Evolutionary conservation across 2,888 invertebrate species (phyloP), one percentile per base, ranked within the genome.

Genomic region (Aporophyla lueneburgensis): DNA sequence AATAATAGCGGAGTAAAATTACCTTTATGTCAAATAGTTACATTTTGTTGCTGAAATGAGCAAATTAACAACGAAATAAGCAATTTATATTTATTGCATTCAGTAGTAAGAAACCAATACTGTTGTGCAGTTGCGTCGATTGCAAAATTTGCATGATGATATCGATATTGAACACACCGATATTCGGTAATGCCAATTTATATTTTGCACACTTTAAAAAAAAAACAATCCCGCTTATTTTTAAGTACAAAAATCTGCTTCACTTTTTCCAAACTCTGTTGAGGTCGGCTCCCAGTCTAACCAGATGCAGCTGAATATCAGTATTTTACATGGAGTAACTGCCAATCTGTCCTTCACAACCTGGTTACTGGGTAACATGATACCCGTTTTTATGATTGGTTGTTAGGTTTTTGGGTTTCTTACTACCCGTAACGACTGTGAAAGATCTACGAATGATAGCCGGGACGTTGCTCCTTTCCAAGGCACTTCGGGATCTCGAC

Each of bases 1-100:
- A 74, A n/a, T 53, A 59, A 58, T 62, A 74, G 24, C n/a, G 5
- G 16, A 63, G 5, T 63, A 21, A 53, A 80, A 58, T 49, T 5
- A 74, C 14, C 5, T 46, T 14, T 24, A 27, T 63, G 24, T 74
- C 51, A 78, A n/a, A 80, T 53, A 80, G 16, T 74, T 46, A 33
- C 19, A 58, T 12, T 80, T 56, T 51, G 65, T n/a, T 51, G n/a
- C 6, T 58, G 10, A 78, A 76, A 51, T 66, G 10, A 65, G 21
- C 51, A 56, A 75, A 66, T 66, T 66, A 51, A 58, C 43, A 66
- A 40, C 19, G 16, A 33, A 74, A 33, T 63, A 63, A 72, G 27
- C 73, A 56, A 72, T 56, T 72, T 79, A 49, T 24, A 49, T 75
- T 27, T 53, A 76, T 76, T 80, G 27, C 49, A 33, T 43, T 51